phyloP scores from a whole-genome alignment of 2,113 vertebrate genomes.

The Sakesphorus luctuosus region DNA sequence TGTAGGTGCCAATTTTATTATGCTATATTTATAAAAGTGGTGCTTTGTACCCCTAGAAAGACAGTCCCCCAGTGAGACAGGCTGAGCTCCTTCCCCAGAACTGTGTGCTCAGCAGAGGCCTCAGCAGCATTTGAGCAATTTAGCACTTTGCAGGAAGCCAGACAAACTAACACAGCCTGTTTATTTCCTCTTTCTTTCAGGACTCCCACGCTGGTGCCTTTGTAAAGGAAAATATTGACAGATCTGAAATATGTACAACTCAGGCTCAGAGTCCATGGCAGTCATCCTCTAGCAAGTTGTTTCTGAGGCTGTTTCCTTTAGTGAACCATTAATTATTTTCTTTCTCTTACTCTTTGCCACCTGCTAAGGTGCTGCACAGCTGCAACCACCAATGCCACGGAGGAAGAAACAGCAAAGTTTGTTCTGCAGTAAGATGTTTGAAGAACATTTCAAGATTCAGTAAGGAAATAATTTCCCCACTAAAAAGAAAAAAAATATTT shows the following conservation, averaged over 20 bases:
- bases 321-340: not conserved
- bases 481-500: not conserved
- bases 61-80: not conserved
- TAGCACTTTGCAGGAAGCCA: conserved; percentile 57
- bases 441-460: not conserved
- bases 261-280: conserved; percentile 37
- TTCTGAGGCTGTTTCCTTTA: conserved; percentile 5
- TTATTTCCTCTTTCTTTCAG: conserved; percentile 58
- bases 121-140: conserved; percentile 60
- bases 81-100: not conserved
- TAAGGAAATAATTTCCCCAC: not conserved
- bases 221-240: conserved; percentile 63
- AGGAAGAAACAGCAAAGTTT: not conserved
- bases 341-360: not conserved
- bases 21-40: not conserved
- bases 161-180: conserved; percentile 49
- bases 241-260: conserved; percentile 37
- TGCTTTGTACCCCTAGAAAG: not conserved
- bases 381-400: not conserved
- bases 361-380: not conserved
- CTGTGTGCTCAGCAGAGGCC: conserved; percentile 3
- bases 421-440: not conserved
- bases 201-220: conserved; percentile 50
- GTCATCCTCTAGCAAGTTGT: conserved; percentile 22
- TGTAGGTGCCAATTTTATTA: not conserved